Evolutionary conservation across 2,113 vertebrate species (phyloP), one percentile per base, ranked within the genome.

Genomic region (Forbesichthys papilliferus): DNA sequence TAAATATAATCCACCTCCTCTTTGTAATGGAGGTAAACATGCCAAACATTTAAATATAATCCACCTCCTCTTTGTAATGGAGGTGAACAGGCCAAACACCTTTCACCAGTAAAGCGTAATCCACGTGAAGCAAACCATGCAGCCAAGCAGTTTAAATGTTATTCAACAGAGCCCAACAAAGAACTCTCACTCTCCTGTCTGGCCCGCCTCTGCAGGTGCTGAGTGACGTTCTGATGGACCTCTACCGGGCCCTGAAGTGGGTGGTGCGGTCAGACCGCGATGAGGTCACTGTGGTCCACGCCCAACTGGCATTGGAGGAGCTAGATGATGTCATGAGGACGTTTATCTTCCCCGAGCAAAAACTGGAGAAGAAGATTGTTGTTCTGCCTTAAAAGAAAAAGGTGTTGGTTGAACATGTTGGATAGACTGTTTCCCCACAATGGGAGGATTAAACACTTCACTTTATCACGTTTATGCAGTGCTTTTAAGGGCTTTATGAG

Each of bases 211-310:
- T 59, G 9, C 77, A 90, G 91, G 90, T 93, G 48, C 87, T 99
- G 69, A 74, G 1, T n/a, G 94, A 97, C 0, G 95, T 96, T 11
- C 86, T 98, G 78, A 80, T 91, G 89, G 96, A 96, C 47, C 93
- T 99, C 66, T 99, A 99, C 90, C 94, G 93, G 34, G 93, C 97
- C 77, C 91, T 99, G 71, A 99, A 98, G 89, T 92, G 91, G 13
- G 95, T 95, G 68, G 91, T 84, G 11, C 54, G 2, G 9, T 79
- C 79, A 0, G 96, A 99, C 79, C 78, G 79, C 0, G 97, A 99
- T 1, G 80, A 91, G 0, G 86, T 95, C 0, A 62, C 93, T 0
- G 92, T 92, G 75, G 92, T 98, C 16, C 98, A 99, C 0, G 96
- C 96, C 0, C 96, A 94, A 82, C 90, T 98, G 71, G 96, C 96